Conservation (phyloP, 2,113 vertebrate species). For the Coreoperca whiteheadi region DNA sequence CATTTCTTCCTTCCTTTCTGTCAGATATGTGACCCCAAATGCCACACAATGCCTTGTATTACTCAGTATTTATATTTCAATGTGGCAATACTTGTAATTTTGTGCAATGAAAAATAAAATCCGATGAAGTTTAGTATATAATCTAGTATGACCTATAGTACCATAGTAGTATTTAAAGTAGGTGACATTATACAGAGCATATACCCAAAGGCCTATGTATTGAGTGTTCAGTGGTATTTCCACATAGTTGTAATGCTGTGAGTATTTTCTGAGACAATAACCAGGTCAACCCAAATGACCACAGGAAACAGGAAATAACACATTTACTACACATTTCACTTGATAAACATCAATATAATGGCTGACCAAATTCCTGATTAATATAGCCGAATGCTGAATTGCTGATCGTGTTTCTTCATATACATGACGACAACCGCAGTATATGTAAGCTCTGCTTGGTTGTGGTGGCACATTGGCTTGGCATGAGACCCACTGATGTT, state of each 20-base stretch:
- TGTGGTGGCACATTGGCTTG: slow-evolving; percentile 12
- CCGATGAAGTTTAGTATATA: too few relatives aligned
- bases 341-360: background rate
- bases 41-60: background rate
- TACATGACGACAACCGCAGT: background rate
- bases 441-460: background rate
- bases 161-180: background rate
- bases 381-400: background rate
- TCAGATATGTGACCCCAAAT: background rate
- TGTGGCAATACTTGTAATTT: background rate
- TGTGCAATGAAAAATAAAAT: background rate
- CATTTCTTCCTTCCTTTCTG: slow-evolving; percentile 11
- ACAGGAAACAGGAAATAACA: slow-evolving; percentile 12
- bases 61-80: slow-evolving; percentile 5
- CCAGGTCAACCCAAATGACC: background rate
- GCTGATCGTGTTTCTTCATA: background rate
- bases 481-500: slow-evolving; percentile 10
- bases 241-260: background rate
- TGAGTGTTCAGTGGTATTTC: background rate
- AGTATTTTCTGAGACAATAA: too few relatives aligned
- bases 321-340: background rate
- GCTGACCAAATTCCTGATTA: background rate
- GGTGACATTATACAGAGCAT: background rate
- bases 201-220: background rate
- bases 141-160: background rate